Conservation (phyloP, 1,140 invertebrate species). For the Drosophila bipectinata region DNA sequence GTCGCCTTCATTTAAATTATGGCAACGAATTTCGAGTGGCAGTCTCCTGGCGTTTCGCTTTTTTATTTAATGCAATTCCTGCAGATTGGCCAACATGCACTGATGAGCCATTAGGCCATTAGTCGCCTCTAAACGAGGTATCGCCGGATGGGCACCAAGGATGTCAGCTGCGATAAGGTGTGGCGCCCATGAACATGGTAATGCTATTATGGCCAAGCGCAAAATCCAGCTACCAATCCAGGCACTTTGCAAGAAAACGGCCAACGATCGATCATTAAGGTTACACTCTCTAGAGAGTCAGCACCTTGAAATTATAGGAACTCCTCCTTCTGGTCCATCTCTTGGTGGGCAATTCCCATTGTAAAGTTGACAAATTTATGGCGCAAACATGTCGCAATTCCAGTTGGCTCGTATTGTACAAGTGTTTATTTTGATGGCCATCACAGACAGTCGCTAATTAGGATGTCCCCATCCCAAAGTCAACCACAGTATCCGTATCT, state of each 20-base stretch:
- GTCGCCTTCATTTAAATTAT: constrained; percentile 67
- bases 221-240: constrained; percentile 24
- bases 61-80: constrained; percentile 45
- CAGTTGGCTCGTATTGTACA: constrained; percentile 70
- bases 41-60: constrained; percentile 19
- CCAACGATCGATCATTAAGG: constrained; percentile 21
- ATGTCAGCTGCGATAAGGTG: constrained; percentile 25
- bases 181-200: constrained; percentile 75
- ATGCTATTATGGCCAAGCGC: constrained; percentile 68
- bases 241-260: neutral
- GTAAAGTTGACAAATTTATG: constrained; percentile 71
- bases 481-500: constrained; percentile 4
- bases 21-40: constrained; percentile 52
- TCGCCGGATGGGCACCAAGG: constrained; percentile 20
- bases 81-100: constrained; percentile 48
- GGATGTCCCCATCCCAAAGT: constrained; percentile 44
- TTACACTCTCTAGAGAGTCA: neutral
- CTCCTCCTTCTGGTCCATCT: neutral
- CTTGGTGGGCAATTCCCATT: constrained; percentile 59
- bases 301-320: neutral
- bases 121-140: constrained; percentile 63
- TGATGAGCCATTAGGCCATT: constrained; percentile 78
- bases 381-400: constrained; percentile 65
- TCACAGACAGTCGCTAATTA: constrained; percentile 74
- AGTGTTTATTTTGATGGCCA: constrained; percentile 81